Percentiles rank a stretch among this genome's conserved stretches.
Evolutionary conservation across 2,797 vertebrate genomes (phyloP).

Genomic region (Lagorchestes hirsutus): DNA sequence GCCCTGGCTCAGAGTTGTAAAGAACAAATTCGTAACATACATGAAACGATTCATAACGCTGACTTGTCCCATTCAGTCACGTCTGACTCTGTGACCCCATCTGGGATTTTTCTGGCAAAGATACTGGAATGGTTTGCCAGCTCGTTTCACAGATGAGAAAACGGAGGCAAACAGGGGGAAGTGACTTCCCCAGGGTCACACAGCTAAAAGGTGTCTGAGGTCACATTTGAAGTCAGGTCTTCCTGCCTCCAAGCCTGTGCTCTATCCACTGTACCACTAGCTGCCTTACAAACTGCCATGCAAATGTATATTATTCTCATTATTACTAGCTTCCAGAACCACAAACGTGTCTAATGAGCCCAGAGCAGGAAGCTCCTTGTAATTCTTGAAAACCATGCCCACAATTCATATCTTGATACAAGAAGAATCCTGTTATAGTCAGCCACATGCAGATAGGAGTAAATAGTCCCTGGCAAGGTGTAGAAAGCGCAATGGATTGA

Average conservation of each 20-base stretch:
- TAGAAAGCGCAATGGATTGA: neutral
- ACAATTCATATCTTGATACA: neutral
- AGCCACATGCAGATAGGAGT: slow-evolving; percentile 23
- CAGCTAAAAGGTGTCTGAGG: neutral
- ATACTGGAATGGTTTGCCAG: neutral
- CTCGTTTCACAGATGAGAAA: neutral
- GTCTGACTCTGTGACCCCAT: neutral
- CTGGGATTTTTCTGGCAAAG: neutral
- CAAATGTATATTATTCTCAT: neutral
- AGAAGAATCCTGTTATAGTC: slow-evolving; percentile 18
- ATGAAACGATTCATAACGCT: neutral
- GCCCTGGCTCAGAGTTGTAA: neutral
- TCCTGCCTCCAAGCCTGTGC: neutral
- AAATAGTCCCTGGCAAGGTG: neutral
- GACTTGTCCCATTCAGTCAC: neutral
- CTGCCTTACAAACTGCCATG: neutral
- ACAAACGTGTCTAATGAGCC: slow-evolving; percentile 64
- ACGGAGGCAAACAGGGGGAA: neutral
- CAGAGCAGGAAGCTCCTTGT: neutral
- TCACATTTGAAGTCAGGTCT: neutral
- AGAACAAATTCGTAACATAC: neutral
- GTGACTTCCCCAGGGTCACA: neutral
- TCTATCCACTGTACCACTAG: neutral
- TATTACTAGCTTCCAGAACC: slow-evolving; percentile 66
- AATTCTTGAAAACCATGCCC: slow-evolving; percentile 47